These are phyloP conservation scores for Apamea epomidion DNA, from an alignment of 2,888 invertebrate species.

Conservation along the genomic window DNA sequence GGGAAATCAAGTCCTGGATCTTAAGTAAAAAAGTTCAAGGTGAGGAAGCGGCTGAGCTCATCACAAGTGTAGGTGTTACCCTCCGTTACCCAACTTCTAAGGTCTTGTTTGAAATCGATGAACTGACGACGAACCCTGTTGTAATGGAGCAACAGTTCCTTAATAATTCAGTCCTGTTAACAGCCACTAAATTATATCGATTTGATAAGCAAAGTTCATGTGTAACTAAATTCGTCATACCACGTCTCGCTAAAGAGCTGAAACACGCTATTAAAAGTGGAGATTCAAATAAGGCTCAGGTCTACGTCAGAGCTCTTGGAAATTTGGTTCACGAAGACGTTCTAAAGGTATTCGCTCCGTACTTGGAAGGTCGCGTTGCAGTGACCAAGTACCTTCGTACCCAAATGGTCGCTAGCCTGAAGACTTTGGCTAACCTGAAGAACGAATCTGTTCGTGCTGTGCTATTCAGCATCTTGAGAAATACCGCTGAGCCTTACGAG, in stretches of 20 bases:
- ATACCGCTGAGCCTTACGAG: slow-evolving; percentile 92
- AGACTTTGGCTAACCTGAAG: slow-evolving; percentile 84
- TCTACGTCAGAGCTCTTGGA: slow-evolving; percentile 92
- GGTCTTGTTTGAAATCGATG: slow-evolving; percentile 91
- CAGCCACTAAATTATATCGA: slow-evolving; percentile 91
- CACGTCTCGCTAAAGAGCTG: slow-evolving; percentile 89
- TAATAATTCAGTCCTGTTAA: slow-evolving; percentile 90
- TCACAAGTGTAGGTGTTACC: slow-evolving; percentile 88
- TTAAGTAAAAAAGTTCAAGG: slow-evolving; percentile 86
- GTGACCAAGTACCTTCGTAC: slow-evolving; percentile 91
- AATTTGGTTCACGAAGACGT: slow-evolving; percentile 91
- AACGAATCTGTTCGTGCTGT: slow-evolving; percentile 90
- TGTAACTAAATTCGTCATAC: slow-evolving; percentile 90
- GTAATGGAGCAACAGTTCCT: slow-evolving; percentile 87
- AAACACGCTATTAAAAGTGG: slow-evolving; percentile 88
- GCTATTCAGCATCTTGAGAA: slow-evolving; percentile 92
- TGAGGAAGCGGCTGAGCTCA: slow-evolving; percentile 91
- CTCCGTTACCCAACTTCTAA: slow-evolving; percentile 91
- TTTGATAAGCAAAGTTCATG: slow-evolving; percentile 90
- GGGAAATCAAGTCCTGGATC: slow-evolving; percentile 91
- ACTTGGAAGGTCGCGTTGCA: slow-evolving; percentile 91
- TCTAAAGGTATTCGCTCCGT: slow-evolving; percentile 91
- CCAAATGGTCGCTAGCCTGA: slow-evolving; percentile 91
- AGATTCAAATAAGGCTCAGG: slow-evolving; percentile 90
- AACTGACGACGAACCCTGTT: slow-evolving; percentile 88